Evolutionary conservation across 2,888 invertebrate genomes (phyloP).

Genomic region (Callinectes sapidus): DNA sequence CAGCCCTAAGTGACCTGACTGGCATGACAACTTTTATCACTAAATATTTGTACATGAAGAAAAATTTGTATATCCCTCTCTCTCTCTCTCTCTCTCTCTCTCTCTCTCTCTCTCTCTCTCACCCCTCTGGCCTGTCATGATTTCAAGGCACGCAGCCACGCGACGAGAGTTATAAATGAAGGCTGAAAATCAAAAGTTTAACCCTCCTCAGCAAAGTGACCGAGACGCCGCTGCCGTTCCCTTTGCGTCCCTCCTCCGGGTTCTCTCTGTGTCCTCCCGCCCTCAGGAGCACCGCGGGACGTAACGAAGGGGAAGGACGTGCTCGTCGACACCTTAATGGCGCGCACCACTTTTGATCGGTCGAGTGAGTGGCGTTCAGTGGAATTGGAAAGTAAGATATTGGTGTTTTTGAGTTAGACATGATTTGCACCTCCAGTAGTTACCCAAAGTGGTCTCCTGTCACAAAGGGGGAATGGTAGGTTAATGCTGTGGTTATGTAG

Average conservation of each 20-base stretch:
- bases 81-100: constrained; percentile 1
- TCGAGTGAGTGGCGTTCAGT: neutral
- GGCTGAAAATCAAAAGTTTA: constrained; percentile 24
- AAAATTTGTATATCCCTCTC: neutral
- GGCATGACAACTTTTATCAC: neutral
- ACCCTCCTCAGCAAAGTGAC: constrained; percentile 27
- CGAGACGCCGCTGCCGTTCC: neutral
- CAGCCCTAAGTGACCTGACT: neutral
- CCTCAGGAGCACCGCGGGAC: constrained; percentile 15
- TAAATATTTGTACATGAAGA: neutral
- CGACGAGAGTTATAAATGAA: constrained; percentile 1
- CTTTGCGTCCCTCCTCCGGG: neutral
- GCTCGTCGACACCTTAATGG: constrained; percentile 3
- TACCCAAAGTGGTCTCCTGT: neutral
- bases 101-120: constrained; percentile 29
- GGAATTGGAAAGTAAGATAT: neutral
- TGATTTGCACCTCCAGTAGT: neutral
- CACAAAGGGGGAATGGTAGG: neutral
- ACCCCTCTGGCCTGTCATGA: neutral
- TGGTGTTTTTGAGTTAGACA: neutral
- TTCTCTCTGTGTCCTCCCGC: neutral
- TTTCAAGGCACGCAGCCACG: constrained; percentile 19
- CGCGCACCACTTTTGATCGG: neutral
- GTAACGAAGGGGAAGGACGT: neutral
- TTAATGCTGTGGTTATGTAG: no score